Evolutionary conservation across 2,797 vertebrate species (phyloP).

Genomic region (Antennarius maculatus): DNA sequence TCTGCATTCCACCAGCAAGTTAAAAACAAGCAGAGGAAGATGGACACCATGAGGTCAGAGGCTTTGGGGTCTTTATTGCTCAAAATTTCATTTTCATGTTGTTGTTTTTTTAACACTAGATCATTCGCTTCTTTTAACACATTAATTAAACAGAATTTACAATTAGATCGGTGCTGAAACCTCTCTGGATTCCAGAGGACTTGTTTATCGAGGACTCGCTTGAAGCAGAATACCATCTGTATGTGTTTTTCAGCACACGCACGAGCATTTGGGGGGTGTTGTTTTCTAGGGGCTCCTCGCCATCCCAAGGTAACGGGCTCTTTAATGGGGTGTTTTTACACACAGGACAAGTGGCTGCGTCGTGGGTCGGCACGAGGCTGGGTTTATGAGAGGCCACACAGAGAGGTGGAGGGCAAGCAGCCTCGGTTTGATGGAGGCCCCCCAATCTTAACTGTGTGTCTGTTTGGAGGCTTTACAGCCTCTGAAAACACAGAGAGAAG

Average conservation of each 20-base stretch:
- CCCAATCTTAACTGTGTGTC: constrained; percentile 36
- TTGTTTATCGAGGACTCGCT: constrained; percentile 43
- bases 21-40: constrained; percentile 34
- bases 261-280: constrained; percentile 33
- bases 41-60: constrained; percentile 68
- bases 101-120: constrained; percentile 52
- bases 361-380: constrained; percentile 49
- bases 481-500: constrained; percentile 25
- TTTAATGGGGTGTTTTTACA: constrained; percentile 65
- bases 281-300: constrained; percentile 36
- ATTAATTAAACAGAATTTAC: constrained; percentile 54
- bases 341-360: constrained; percentile 55
- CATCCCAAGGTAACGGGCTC: constrained; percentile 26
- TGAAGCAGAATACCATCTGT: constrained; percentile 69
- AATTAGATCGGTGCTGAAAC: constrained; percentile 35
- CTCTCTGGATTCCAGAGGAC: constrained; percentile 25
- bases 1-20: constrained; percentile 75
- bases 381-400: constrained; percentile 75
- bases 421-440: constrained; percentile 39
- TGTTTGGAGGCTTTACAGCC: constrained; percentile 47
- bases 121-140: constrained; percentile 45
- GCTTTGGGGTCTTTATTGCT: neutral
- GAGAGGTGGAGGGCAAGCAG: constrained; percentile 4
- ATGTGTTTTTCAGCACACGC: constrained; percentile 30
- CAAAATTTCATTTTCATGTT: neutral